Base-by-base conservation (phyloP, 2,797 vertebrate genomes). In the Sebastes hubbsi region DNA sequence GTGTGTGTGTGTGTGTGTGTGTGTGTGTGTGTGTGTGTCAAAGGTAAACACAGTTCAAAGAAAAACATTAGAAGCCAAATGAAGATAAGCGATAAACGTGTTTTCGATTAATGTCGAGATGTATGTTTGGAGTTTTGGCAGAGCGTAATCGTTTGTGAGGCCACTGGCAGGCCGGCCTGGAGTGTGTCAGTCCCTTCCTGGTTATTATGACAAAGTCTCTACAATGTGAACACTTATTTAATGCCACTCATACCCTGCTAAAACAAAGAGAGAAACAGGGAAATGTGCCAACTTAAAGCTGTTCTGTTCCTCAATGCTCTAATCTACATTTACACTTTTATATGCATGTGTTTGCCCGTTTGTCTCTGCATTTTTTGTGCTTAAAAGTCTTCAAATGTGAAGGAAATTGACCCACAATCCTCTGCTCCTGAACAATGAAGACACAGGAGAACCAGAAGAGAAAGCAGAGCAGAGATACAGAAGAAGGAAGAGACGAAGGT, bases 121-220 rank as follows among this genome's bases (percentile, higher is more conserved):
- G 70, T 76, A 84, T 89, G 78, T 85, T 77, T 87, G 70, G 78
- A 71, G 59, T 70, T 72, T 79, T 91, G 89, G 87, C 90, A 83
- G 65, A 52, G 62, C 60, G 71, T 89, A 87, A 88, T 92, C 69
- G 12, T 80, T 79, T 85, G 46, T 69, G 82, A 75, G 42, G 46
- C 46, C 55, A 10, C 80, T 83, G 85, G 82, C 77, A 78, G 81
- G 76, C 69, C n/a, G 30, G 86, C 74, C 91, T 94, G 91, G 60
- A 79, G 84, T 85, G 75, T 82, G 79, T 93, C 91, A 84, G 56
- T 66, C 69, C 68, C 77, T 78, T 80, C 68, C 36, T 61, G 83
- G 70, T 78, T 91, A 82, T 90, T 88, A 90, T 89, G 81, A 87
- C 87, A 82, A 78, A 93, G 83, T 86, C 88, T 83, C 92, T 36